Conservation (phyloP, 2,797 vertebrate species). For the Atherinosoma microstoma region DNA sequence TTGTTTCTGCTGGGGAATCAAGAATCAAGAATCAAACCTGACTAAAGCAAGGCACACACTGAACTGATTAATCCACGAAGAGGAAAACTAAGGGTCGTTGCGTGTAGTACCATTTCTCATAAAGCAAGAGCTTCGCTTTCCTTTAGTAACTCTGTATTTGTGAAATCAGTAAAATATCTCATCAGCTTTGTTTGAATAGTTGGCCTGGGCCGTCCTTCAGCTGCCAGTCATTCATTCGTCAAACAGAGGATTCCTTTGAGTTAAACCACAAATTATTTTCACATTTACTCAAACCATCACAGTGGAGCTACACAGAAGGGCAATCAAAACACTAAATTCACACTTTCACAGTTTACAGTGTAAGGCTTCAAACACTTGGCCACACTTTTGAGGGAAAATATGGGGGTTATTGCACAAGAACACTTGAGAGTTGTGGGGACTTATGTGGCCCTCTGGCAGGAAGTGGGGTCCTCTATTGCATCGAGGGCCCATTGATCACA, state of each 20-base stretch:
- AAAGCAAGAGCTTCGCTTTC: background rate
- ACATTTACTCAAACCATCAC: conserved; percentile 38
- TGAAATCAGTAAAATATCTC: conserved; percentile 1
- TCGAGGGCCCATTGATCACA: conserved; percentile 12
- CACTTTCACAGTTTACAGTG: conserved; percentile 71
- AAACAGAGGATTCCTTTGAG: conserved; percentile 8
- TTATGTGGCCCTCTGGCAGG: conserved; percentile 16
- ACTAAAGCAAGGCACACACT: conserved; percentile 66
- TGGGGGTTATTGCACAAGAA: conserved; percentile 67
- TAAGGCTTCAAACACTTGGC: conserved; percentile 78
- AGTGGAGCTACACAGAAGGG: conserved; percentile 24
- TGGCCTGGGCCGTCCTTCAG: conserved; percentile 2
- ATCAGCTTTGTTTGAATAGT: conserved; percentile 5
- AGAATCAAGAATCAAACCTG: conserved; percentile 12
- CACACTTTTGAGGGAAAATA: conserved; percentile 16
- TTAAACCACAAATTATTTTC: conserved; percentile 34
- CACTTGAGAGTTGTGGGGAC: conserved; percentile 29
- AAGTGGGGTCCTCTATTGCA: conserved; percentile 16
- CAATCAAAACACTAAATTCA: conserved; percentile 33
- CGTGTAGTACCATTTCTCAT: background rate
- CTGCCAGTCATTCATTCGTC: background rate
- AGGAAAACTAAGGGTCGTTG: background rate
- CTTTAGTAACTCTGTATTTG: background rate
- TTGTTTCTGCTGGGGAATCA: background rate
- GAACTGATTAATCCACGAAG: conserved; percentile 19